Evolutionary conservation across 2,797 vertebrate genomes (phyloP).

Genomic region (Pangasius mekongensis): DNA sequence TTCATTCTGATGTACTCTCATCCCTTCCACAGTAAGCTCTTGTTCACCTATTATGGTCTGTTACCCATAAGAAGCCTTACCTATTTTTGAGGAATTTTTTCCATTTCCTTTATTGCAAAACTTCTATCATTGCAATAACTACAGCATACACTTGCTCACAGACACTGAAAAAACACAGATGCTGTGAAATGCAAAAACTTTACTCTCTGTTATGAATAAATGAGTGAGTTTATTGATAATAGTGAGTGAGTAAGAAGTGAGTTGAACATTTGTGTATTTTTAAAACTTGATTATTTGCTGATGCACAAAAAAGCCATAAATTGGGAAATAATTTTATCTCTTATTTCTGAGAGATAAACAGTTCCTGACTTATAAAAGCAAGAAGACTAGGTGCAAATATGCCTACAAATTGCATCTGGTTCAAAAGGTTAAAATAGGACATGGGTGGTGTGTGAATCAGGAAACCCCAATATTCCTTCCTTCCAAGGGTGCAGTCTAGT

Average conservation of each 20-base stretch:
- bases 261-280: background rate
- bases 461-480: background rate
- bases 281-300: background rate
- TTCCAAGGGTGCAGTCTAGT: background rate
- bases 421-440: background rate
- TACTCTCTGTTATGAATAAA: background rate
- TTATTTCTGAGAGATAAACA: background rate
- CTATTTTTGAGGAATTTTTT: background rate
- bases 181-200: background rate
- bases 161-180: background rate
- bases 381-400: background rate
- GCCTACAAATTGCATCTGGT: background rate
- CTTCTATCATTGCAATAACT: background rate
- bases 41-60: slow-evolving; percentile 84
- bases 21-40: slow-evolving; percentile 79
- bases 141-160: background rate
- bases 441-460: background rate
- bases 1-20: slow-evolving; percentile 13
- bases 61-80: slow-evolving; percentile 79
- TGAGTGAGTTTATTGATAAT: background rate
- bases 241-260: background rate
- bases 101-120: slow-evolving; percentile 32
- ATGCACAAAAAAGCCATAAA: background rate
- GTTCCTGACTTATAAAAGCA: background rate
- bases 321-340: background rate